Base-by-base conservation (phyloP, 2,113 vertebrate genomes). In the Riparia riparia region DNA sequence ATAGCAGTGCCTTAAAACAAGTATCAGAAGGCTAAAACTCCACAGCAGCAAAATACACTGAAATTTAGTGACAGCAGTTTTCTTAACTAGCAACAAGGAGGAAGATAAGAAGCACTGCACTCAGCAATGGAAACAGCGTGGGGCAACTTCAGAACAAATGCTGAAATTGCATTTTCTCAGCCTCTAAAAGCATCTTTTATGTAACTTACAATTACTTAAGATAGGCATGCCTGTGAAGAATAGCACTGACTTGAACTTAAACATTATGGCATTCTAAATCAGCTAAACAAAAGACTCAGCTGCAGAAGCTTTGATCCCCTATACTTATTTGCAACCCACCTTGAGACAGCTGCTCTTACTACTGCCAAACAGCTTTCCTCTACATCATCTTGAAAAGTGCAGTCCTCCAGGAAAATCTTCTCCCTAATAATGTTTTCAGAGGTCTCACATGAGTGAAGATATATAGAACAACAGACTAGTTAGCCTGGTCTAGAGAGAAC, bases 1-100 rank as follows among this genome's bases (percentile, higher is more conserved):
- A 93, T 66, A 96, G 87, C 82, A 86, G 20, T 5, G 60, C 85
- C 66, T 63, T 80, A 37, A 60, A 91, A 94, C 88, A 83, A 90
- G 0, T 42, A 77, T 5, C 56, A 47, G 32, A 74, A 74, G 39
- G 64, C 42, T 83, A 28, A n/a, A 87, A 66, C 44, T 60, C 90
- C 82, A 86, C 69, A 86, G 76, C 34, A 88, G 92, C 68, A 94
- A 93, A 80, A 58, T 6, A 63, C 24, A 63, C 60, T 45, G 65
- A 76, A 95, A 89, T 31, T 47, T 0, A 77, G 26, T 37, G 54
- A 88, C 66, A 83, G 56, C 42, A 42, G 44, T 65, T 91, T 73
- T 90, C 56, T 87, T 78, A 86, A 91, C 47, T 7, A 45, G 44
- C 17, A 90, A 37, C 17, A 60, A 53, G 57, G 56, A 37, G 15